These are phyloP conservation scores for Seison nebaliae DNA, from an alignment of 1,140 invertebrate species.

Conservation along the genomic window DNA sequence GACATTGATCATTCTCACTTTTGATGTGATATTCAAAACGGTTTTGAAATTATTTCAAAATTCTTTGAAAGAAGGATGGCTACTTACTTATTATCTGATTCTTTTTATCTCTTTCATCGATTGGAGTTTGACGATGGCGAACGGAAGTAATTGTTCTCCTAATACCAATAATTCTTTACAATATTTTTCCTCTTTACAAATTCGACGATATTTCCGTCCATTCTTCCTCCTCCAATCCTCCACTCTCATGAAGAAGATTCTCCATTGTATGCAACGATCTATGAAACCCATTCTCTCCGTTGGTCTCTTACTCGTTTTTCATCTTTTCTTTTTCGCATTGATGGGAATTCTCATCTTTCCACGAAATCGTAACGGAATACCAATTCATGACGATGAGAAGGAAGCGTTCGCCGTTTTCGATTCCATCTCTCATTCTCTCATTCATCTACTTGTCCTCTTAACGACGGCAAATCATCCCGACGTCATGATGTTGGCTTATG, in stretches of 20 bases:
- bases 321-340: constrained; percentile 22
- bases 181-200: constrained; percentile 17
- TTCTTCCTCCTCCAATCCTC: constrained; percentile 22
- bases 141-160: constrained; percentile 18
- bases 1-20: too few species aligned
- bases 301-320: constrained; percentile 19
- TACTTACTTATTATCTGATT: constrained; percentile 17
- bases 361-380: neutral
- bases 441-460: constrained; percentile 22
- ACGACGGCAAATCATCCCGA: constrained; percentile 27
- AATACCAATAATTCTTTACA: neutral
- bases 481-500: constrained; percentile 24
- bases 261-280: constrained; percentile 20
- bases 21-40: too few species aligned
- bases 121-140: constrained; percentile 18
- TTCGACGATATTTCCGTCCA: constrained; percentile 20
- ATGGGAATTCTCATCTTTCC: constrained; percentile 26
- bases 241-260: constrained; percentile 24
- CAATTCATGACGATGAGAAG: constrained; percentile 1
- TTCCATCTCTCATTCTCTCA: constrained; percentile 14
- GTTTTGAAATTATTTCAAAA: too few species aligned
- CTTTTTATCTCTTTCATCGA: constrained; percentile 19
- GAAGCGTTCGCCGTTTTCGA: constrained; percentile 6
- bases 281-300: constrained; percentile 23
- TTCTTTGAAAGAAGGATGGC: too few species aligned